A percentile compares a stretch with the other conserved stretches of the same genome.
Conservation (phyloP, 2,113 vertebrate species). For the Lagenorhynchus albirostris region DNA sequence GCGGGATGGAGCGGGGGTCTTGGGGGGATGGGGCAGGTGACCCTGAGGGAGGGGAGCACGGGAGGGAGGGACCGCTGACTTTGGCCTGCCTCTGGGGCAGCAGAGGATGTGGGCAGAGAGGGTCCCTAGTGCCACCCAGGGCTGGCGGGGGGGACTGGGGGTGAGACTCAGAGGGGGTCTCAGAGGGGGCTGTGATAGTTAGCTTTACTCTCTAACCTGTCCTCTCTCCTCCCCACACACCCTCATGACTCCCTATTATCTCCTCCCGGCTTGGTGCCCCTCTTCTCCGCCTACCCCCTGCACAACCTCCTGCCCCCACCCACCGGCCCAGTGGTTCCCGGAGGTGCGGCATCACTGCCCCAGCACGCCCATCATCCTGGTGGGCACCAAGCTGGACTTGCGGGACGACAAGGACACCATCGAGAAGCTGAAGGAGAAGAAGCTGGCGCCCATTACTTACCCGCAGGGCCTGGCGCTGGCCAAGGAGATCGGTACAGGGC, state of each 20-base stretch:
- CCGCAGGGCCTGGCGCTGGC: conserved; percentile 88
- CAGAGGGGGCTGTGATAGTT: background rate
- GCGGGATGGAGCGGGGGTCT: background rate
- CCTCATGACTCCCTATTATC: background rate
- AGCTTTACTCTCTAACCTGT: background rate
- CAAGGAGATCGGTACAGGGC: conserved; percentile 86
- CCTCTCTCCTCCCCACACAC: background rate
- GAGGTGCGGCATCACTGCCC: conserved; percentile 89
- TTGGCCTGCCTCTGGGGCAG: background rate
- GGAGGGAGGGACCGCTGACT: background rate
- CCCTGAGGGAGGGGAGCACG: no score
- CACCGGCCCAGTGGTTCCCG: conserved; percentile 82
- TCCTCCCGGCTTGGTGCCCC: background rate
- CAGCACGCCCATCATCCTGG: conserved; percentile 88
- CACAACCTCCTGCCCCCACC: background rate
- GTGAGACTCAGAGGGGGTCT: no score
- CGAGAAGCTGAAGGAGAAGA: conserved; percentile 90
- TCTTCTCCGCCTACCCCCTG: background rate
- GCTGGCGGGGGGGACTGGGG: accelerated
- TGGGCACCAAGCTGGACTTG: conserved; percentile 89
- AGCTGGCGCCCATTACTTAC: conserved; percentile 86
- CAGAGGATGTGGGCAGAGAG: background rate
- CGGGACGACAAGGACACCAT: conserved; percentile 90
- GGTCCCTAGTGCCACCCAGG: background rate
- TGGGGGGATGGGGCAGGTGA: background rate